phyloP scores from a whole-genome alignment of 2,797 vertebrate genomes.

The Discoglossus pictus region DNA sequence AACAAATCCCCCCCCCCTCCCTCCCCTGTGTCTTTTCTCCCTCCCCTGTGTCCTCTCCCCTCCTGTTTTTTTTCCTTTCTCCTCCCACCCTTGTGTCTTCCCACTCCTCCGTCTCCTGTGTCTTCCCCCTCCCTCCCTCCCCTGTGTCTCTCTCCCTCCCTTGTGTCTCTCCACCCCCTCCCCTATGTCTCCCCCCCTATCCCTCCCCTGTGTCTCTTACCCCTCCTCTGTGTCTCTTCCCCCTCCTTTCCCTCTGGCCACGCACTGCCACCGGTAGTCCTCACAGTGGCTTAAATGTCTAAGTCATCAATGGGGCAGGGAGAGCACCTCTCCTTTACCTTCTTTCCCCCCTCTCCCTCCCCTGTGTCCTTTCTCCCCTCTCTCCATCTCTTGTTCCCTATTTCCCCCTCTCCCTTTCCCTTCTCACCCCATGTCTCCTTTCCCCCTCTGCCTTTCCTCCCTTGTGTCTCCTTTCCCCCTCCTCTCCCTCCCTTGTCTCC shows the following conservation, averaged over 20 bases:
- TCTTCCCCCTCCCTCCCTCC: neutral
- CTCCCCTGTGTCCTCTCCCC: neutral
- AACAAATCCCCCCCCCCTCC: no score
- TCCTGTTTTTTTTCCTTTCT: neutral
- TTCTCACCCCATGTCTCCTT: neutral
- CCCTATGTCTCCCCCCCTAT: neutral
- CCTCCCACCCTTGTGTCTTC: neutral
- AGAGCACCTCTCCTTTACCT: neutral
- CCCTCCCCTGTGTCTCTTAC: neutral
- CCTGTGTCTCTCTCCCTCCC: neutral
- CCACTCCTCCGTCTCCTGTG: neutral
- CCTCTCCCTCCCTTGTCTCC: neutral
- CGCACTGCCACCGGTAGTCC: no score
- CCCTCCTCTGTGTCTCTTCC: neutral
- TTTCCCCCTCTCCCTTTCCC: neutral
- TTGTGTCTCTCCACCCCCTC: neutral
- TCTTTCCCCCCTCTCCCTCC: no score
- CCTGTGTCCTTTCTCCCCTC: neutral
- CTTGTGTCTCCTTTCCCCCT: neutral
- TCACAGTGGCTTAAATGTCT: no score
- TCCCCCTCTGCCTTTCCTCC: neutral
- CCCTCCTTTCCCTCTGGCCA: neutral
- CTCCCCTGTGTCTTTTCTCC: no score
- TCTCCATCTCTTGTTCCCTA: neutral
- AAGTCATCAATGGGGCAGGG: no score